Base-by-base conservation (phyloP, 1,140 invertebrate genomes). In the Penaeus vannamei region DNA sequence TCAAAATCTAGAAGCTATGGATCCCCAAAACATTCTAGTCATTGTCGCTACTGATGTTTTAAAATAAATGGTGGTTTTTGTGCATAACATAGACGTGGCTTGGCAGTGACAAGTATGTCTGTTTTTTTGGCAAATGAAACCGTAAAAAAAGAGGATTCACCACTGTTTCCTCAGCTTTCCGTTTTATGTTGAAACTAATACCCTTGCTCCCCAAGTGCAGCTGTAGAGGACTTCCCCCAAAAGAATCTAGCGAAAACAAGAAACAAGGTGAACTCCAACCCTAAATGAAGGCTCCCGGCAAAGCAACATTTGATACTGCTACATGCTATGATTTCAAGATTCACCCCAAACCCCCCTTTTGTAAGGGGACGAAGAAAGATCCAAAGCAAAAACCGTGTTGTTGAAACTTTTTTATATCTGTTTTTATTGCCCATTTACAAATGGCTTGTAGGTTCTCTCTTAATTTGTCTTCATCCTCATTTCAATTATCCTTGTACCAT, bases 171-270 rank as follows among this genome's bases (percentile, higher is more conserved):
- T 23, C n/a, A 87, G 2, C 19, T 90, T 36, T 77, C 84, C 23
- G 26, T 22, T 90, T 90, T 46, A 86, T 86, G 60, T 79, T 8
- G n/a, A 81, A 46, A 61, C 29, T 86, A n/a, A 12, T 90, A 42
- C 80, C 42, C 36, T 42, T 90, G 59, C 84, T 76, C 17, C 88
- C 87, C 84, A 32, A 90, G 85, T 86, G 88, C 88, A 20, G 23
- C 20, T 69, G 84, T 87, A 10, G 88, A 76, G 84, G 53, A 8
- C 62, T 5, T 86, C 80, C 32, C 79, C 29, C 88, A 90, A 69
- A 59, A 60, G 12, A 86, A 85, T 87, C 46, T 87, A 86, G 59
- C 87, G 66, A 86, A 90, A 90, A 87, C 84, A 76, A 60, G 22
- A 79, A 85, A 87, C 42, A 22, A 20, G n/a, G 4, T 86, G 79